phyloP scores from a whole-genome alignment of 2,888 invertebrate species.

The Sthenelais limicola region DNA sequence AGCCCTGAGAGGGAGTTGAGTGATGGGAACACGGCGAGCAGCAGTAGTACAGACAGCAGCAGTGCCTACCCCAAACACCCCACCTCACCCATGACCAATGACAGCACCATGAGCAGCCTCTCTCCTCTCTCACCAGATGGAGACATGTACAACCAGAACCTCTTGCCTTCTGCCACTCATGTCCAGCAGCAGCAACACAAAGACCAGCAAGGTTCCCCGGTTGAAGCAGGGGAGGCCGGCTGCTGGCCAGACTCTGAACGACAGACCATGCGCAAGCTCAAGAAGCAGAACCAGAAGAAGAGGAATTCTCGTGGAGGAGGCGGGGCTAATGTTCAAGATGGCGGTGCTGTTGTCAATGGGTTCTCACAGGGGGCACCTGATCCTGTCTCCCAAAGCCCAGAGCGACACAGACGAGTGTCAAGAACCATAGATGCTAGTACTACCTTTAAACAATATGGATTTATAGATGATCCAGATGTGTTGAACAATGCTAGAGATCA shows the following conservation, averaged over 20 bases:
- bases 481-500: constrained; percentile 14
- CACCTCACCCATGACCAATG: constrained; percentile 21
- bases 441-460: constrained; percentile 45
- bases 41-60: constrained; percentile 18
- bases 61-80: constrained; percentile 25
- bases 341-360: not conserved
- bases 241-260: too few relatives aligned
- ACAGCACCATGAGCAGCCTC: constrained; percentile 31
- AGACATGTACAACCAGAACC: constrained; percentile 12
- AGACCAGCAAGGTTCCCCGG: not conserved
- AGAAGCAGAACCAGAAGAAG: constrained; percentile 11
- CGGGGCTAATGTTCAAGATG: not conserved
- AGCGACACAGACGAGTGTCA: constrained; percentile 1
- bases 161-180: too few relatives aligned
- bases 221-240: too few relatives aligned
- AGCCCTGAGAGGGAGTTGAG: constrained; percentile 29
- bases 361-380: not conserved
- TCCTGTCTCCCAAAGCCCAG: constrained; percentile 19
- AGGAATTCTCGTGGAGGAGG: constrained; percentile 1
- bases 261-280: not conserved
- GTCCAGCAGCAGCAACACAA: too few relatives aligned
- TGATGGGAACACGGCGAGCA: constrained; percentile 15
- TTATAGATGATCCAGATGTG: constrained; percentile 43
- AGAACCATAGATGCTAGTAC: constrained; percentile 1
- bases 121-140: constrained; percentile 16